phyloP scores from a whole-genome alignment of 2,888 invertebrate species.

The Tanytarsus gracilentus region DNA sequence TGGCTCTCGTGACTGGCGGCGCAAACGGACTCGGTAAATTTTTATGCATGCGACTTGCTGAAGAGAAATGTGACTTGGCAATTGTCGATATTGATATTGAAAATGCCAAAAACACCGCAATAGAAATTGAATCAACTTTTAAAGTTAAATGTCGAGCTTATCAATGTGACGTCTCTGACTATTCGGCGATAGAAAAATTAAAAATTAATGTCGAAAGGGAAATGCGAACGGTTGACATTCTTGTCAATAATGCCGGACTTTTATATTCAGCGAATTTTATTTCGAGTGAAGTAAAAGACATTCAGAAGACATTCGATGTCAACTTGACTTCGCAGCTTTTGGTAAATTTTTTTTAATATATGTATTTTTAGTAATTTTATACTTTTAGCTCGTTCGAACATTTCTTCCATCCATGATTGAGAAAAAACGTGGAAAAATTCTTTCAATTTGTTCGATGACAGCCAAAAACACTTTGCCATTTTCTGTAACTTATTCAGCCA shows the following conservation, averaged over 20 bases:
- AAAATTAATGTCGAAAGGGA: conserved; percentile 40
- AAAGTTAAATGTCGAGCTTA: conserved; percentile 39
- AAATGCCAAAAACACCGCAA: conserved; percentile 40
- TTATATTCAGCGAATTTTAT: conserved; percentile 38
- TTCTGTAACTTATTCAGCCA: background rate
- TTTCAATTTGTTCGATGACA: conserved; percentile 43
- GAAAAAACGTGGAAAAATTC: conserved; percentile 42
- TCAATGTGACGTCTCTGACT: conserved; percentile 35
- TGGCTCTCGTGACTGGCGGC: conserved; percentile 43
- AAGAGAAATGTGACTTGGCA: conserved; percentile 42
- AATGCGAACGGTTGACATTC: conserved; percentile 43
- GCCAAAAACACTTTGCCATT: conserved; percentile 30
- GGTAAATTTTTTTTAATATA: conserved; percentile 36
- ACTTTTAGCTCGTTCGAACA: conserved; percentile 40
- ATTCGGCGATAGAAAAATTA: conserved; percentile 34
- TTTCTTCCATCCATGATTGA: conserved; percentile 44
- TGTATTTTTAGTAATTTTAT: background rate
- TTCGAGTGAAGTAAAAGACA: conserved; percentile 40
- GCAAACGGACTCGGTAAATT: conserved; percentile 45
- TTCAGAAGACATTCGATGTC: conserved; percentile 42
- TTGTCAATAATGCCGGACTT: conserved; percentile 45
- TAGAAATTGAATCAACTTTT: conserved; percentile 38
- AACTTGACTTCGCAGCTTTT: conserved; percentile 44
- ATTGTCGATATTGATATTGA: conserved; percentile 42
- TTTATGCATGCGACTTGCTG: conserved; percentile 41